Percentiles rank a stretch among this genome's conserved stretches.
Evolutionary conservation across 2,113 vertebrate genomes (phyloP).

Genomic region (Mirza zaza): DNA sequence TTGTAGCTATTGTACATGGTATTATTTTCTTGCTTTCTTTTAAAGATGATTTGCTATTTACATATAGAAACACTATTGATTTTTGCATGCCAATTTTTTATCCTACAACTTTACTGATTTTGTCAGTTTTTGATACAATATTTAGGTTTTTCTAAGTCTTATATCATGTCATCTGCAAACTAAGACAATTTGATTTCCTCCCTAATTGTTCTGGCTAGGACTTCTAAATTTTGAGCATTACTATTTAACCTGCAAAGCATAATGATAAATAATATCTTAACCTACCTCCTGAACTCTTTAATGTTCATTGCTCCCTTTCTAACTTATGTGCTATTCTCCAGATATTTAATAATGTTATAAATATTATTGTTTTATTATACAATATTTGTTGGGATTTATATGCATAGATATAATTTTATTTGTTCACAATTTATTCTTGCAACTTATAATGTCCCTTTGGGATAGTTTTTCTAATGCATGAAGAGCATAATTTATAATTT

Average conservation of each 20-base stretch:
- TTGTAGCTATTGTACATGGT: too few relatives aligned
- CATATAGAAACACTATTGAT: too few relatives aligned
- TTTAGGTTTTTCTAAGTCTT: too few relatives aligned
- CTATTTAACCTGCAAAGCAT: slow-evolving; percentile 28
- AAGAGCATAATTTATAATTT: slow-evolving; percentile 1
- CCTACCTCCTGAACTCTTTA: neutral
- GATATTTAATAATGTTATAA: slow-evolving; percentile 5
- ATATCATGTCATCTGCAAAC: too few relatives aligned
- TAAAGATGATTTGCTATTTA: too few relatives aligned
- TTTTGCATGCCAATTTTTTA: too few relatives aligned
- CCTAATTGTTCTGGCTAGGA: too few relatives aligned
- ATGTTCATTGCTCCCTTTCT: neutral
- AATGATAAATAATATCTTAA: slow-evolving; percentile 32
- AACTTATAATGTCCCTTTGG: neutral
- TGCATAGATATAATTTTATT: neutral
- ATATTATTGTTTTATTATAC: slow-evolving; percentile 1
- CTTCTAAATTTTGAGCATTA: neutral
- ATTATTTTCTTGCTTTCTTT: too few relatives aligned
- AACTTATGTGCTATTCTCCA: neutral
- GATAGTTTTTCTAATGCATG: neutral
- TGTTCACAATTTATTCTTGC: neutral
- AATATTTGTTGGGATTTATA: neutral
- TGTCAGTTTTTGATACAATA: too few relatives aligned
- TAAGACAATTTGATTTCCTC: too few relatives aligned
- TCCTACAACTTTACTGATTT: too few relatives aligned